Evolutionary conservation across 2,113 vertebrate genomes (phyloP).

Genomic region (Chunga burmeisteri): DNA sequence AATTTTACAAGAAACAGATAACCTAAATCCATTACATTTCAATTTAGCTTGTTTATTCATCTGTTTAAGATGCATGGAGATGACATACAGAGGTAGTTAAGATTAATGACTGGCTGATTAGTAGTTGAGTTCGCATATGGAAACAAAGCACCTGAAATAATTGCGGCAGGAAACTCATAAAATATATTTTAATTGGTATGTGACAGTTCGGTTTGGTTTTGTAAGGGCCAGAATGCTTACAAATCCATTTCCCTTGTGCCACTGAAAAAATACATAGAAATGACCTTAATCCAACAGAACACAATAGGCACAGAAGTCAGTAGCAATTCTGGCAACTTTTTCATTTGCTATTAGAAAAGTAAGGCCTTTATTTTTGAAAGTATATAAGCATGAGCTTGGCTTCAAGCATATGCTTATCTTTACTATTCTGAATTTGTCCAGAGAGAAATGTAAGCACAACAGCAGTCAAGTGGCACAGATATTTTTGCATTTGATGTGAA

Average conservation of each 20-base stretch:
- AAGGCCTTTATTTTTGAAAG: not conserved
- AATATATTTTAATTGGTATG: conserved; percentile 16
- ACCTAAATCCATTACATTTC: conserved; percentile 12
- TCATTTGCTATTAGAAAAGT: not conserved
- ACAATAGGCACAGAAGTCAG: not conserved
- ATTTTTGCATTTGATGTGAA: not conserved
- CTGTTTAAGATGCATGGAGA: conserved; percentile 37
- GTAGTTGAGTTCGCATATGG: not conserved
- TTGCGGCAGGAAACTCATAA: conserved; percentile 7
- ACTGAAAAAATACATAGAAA: not conserved
- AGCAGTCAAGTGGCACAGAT: not conserved
- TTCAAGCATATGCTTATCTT: not conserved
- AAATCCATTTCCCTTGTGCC: not conserved
- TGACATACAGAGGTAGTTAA: conserved; percentile 43
- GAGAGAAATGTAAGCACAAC: not conserved
- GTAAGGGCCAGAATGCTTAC: not conserved
- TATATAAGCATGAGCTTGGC: not conserved
- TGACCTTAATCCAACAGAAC: not conserved
- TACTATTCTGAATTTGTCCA: not conserved
- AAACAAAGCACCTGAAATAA: conserved; percentile 58
- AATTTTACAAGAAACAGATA: conserved; percentile 15
- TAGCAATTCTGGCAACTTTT: not conserved
- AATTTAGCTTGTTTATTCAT: conserved; percentile 55
- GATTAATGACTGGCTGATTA: conserved; percentile 58
- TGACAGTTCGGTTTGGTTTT: not conserved